These are phyloP conservation scores for Dicroscelio sp. DNA, from an alignment of 2,888 invertebrate genomes.

Conservation along the genomic window DNA sequence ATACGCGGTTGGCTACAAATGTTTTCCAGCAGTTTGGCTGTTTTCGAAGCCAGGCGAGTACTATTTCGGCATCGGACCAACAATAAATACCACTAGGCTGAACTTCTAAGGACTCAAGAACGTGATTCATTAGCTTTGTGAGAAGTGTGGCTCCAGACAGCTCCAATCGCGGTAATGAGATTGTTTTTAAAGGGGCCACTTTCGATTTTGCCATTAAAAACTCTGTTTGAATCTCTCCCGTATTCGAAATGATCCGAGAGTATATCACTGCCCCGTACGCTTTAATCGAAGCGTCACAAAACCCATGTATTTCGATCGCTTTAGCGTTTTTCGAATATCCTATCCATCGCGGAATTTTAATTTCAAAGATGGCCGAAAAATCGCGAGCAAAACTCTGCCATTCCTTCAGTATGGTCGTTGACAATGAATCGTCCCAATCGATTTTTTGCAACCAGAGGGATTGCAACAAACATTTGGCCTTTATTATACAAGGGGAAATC, in stretches of 20 bases:
- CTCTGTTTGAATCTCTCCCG: not conserved
- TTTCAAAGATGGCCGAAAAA: not conserved
- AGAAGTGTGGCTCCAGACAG: not conserved
- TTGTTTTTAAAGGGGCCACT: not conserved
- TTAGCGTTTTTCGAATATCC: not conserved
- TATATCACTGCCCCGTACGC: not conserved
- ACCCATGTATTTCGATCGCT: not conserved
- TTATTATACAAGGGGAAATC: not conserved
- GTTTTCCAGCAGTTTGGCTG: not conserved
- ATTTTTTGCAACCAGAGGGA: not conserved
- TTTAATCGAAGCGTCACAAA: not conserved
- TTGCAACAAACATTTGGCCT: not conserved
- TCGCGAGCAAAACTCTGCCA: not conserved
- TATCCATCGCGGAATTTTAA: not conserved
- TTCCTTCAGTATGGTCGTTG: not conserved
- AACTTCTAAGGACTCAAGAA: not conserved
- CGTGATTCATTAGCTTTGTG: not conserved
- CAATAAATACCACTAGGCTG: not conserved
- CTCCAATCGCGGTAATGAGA: not conserved
- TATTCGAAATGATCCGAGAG: not conserved
- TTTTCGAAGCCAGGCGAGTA: not conserved
- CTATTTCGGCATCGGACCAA: not conserved
- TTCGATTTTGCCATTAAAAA: not conserved
- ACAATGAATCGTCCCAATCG: not conserved
- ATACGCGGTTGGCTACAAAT: conserved; percentile 5